Percentiles rank a stretch among this genome's conserved stretches.
These are phyloP conservation scores for Neogobius melanostomus DNA, from an alignment of 2,113 vertebrate species.

Conservation along the genomic window DNA sequence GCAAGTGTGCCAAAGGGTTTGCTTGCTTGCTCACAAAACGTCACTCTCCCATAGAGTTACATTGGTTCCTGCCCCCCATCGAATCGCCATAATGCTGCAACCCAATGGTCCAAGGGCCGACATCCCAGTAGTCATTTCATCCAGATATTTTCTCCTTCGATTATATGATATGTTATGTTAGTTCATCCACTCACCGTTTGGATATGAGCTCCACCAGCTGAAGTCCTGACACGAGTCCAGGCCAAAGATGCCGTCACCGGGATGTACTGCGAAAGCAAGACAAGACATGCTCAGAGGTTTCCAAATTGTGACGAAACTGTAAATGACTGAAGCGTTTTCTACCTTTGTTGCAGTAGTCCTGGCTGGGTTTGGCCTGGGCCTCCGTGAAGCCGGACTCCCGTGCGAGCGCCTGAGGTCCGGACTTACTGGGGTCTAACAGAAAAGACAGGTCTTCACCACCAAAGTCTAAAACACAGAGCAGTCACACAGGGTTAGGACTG, in stretches of 20 bases:
- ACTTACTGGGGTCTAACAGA: constrained; percentile 77
- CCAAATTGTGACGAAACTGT: background rate
- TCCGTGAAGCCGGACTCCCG: constrained; percentile 59
- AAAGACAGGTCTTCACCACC: constrained; percentile 82
- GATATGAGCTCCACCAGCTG: constrained; percentile 73
- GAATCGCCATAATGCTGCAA: too few relatives aligned
- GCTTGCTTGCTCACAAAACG: too few relatives aligned
- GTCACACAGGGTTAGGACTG: constrained; percentile 1
- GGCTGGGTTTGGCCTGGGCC: constrained; percentile 57
- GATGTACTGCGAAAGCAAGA: constrained; percentile 31
- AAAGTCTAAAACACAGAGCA: constrained; percentile 68
- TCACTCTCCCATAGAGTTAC: too few relatives aligned
- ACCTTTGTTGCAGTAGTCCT: constrained; percentile 67
- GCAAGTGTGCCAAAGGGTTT: too few relatives aligned
- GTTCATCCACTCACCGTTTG: constrained; percentile 61
- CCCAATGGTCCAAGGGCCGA: too few relatives aligned
- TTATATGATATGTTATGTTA: too few relatives aligned
- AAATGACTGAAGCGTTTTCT: too few relatives aligned
- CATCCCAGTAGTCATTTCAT: too few relatives aligned
- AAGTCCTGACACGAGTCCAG: constrained; percentile 76
- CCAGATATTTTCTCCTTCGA: background rate
- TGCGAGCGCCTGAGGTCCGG: constrained; percentile 60
- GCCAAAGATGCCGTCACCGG: constrained; percentile 64
- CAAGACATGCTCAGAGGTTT: background rate
- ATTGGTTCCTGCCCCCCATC: too few relatives aligned